Evolutionary conservation across 1,140 invertebrate species (phyloP).

Genomic region (Pantala flavescens): DNA sequence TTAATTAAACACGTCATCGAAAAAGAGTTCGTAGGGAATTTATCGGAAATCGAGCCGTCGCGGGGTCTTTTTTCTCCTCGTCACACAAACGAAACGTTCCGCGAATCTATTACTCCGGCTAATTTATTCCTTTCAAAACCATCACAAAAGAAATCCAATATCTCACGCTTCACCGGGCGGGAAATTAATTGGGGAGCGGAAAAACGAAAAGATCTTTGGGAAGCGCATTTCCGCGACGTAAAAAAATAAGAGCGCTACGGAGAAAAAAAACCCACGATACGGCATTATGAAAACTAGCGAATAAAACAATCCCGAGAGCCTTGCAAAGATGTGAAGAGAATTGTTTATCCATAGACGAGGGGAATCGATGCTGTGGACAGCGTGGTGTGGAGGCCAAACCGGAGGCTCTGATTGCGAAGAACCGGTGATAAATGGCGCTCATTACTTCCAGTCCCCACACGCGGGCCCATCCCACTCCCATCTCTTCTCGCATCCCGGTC

Average conservation of each 20-base stretch:
- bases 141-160: background rate
- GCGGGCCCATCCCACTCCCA: background rate
- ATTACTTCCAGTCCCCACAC: constrained; percentile 4
- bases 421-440: background rate
- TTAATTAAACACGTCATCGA: too few species aligned
- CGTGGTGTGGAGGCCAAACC: background rate
- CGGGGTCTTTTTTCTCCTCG: too few species aligned
- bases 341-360: background rate
- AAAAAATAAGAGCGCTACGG: background rate
- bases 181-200: background rate
- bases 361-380: background rate
- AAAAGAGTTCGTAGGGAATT: too few species aligned
- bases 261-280: background rate
- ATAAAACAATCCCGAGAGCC: background rate
- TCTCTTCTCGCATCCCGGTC: too few species aligned
- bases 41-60: too few species aligned
- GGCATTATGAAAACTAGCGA: background rate
- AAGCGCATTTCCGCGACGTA: background rate
- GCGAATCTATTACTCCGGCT: too few species aligned
- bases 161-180: background rate
- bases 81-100: too few species aligned
- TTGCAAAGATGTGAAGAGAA: background rate
- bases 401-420: background rate
- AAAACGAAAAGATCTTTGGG: background rate
- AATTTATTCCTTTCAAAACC: too few species aligned